Evolutionary conservation across 2,797 vertebrate genomes (phyloP), one percentile per base, ranked within the genome.

Genomic region (Rachycentron canadum): DNA sequence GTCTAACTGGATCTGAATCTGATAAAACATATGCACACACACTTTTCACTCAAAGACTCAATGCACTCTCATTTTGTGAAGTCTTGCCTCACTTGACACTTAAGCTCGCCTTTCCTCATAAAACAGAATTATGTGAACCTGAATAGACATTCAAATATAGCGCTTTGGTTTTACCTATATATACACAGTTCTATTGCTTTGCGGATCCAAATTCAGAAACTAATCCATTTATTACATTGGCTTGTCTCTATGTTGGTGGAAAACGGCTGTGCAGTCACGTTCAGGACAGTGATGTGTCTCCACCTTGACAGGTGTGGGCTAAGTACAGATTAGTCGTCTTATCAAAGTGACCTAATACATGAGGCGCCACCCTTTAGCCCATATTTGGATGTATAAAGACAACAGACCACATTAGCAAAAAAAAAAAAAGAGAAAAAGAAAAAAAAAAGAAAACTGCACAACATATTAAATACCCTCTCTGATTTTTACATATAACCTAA

Each of bases 251-350:
- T 43, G 30, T 19, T 23, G 21, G 56, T 60, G 45, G 16, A 82
- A 85, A 89, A 76, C 3, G 80, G 79, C 70, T 6, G 0, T 73
- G 77, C 84, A 83, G 45, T 89, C 80, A 89, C 45, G 69, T 87
- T 82, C 40, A 68, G 53, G 65, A 86, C 74, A 86, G 74, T 80
- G 60, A 90, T 61, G 75, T 38, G 65, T 88, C 73, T 86, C 77
- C 82, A 91, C 59, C 70, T 86, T 89, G 92, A 94, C 91, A 90
- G 86, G 86, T 90, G 88, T 79, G 86, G 91, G 92, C 84, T 94
- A 94, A 94, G 92, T 83, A 91, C 88, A 88, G 95, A 96, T 96
- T 91, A 95, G 70, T 77, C 74, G 23, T 85, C 67, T 93, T 88
- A 91, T 92, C 82, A 89, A 82, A 84, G 76, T 81, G 86, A 86